Conservation (phyloP, 2,113 vertebrate species). For the Puffinus mauretanicus region DNA sequence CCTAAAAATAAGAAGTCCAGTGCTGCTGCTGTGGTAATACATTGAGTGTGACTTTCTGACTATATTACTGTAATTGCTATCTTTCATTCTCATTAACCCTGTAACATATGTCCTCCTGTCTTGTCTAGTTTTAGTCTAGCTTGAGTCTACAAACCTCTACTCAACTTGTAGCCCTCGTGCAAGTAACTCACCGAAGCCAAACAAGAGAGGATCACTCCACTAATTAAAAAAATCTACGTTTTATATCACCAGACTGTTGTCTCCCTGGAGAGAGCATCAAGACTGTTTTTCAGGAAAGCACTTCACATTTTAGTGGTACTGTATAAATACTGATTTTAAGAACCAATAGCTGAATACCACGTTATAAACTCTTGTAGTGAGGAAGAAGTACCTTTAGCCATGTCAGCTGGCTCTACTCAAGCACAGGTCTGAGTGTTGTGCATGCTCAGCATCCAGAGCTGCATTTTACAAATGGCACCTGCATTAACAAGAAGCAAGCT, state of each 20-base stretch:
- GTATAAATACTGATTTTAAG: background rate
- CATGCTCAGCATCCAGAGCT: background rate
- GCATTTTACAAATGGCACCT: background rate
- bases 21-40: background rate
- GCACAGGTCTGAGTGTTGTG: background rate
- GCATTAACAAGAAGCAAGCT: background rate
- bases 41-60: background rate
- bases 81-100: conserved; percentile 18
- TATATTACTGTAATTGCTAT: background rate
- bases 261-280: background rate
- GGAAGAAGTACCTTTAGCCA: background rate
- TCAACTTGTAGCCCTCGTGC: background rate
- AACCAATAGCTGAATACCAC: background rate
- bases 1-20: conserved; percentile 2
- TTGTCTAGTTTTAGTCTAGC: background rate
- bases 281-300: background rate
- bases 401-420: background rate
- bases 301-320: background rate
- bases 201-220: background rate
- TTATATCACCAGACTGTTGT: background rate
- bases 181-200: background rate
- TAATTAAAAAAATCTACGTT: background rate
- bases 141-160: background rate
- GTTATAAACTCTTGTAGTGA: background rate
- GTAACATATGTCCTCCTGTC: background rate